phyloP scores from a whole-genome alignment of 2,113 vertebrate species.

The Paracanthobrama guichenoti region DNA sequence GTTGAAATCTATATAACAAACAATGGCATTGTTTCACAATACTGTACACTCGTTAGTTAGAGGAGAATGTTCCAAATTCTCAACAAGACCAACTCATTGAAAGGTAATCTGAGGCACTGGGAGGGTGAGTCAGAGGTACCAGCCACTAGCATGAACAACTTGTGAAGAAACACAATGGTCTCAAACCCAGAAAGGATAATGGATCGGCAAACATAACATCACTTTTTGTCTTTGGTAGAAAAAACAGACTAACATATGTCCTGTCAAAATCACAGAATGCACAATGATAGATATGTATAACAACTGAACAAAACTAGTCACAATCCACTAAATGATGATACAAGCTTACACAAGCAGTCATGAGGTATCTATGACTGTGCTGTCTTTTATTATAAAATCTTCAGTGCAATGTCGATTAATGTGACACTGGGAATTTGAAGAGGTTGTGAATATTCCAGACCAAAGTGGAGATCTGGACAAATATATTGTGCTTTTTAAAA shows the following conservation, averaged over 20 bases:
- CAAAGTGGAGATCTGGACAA: conserved; percentile 72
- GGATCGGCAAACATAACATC: conserved; percentile 74
- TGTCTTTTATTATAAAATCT: conserved; percentile 41
- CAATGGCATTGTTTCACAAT: conserved; percentile 70
- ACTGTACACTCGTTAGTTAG: conserved; percentile 76
- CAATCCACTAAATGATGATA: conserved; percentile 63
- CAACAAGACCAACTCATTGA: conserved; percentile 75
- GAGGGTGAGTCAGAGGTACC: conserved; percentile 87
- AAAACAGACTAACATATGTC: conserved; percentile 78
- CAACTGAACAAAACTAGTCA: conserved; percentile 41
- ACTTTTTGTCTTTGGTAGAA: conserved; percentile 92
- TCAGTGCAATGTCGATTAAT: conserved; percentile 56
- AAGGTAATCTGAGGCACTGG: conserved; percentile 85
- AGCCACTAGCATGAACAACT: conserved; percentile 75
- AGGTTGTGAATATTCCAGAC: conserved; percentile 88
- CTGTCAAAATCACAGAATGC: conserved; percentile 28
- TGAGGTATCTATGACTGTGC: conserved; percentile 43
- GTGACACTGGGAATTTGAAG: conserved; percentile 60
- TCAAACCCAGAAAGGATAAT: conserved; percentile 61
- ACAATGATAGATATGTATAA: conserved; percentile 31
- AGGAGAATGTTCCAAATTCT: conserved; percentile 58
- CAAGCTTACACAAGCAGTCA: conserved; percentile 57
- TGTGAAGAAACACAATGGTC: conserved; percentile 64
- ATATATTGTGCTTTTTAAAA: conserved; percentile 60
- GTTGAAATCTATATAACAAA: conserved; percentile 65